A percentile compares a stretch with the other conserved stretches of the same genome.
These are phyloP conservation scores for Enteromius argenteus DNA, from an alignment of 2,797 vertebrate genomes.

Conservation along the genomic window DNA sequence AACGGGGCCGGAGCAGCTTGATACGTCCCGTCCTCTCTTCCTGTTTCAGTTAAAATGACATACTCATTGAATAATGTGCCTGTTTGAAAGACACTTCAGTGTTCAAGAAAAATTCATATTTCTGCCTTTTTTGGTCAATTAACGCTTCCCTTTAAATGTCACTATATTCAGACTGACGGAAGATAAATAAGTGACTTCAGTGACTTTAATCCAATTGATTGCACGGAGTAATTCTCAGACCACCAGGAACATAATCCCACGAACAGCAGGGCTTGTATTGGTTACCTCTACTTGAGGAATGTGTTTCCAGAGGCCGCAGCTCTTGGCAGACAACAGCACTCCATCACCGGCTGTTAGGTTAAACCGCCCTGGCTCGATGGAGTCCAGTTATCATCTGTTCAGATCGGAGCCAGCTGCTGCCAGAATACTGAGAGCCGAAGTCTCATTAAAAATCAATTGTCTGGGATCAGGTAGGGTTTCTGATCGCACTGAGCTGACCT, in stretches of 20 bases:
- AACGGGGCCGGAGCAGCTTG: too few species aligned
- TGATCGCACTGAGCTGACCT: constrained; percentile 10
- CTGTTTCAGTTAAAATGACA: too few species aligned
- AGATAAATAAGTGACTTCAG: constrained; percentile 19
- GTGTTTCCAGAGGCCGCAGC: constrained; percentile 14
- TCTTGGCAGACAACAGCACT: constrained; percentile 3
- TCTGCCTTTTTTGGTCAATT: background rate
- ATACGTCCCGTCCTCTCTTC: too few species aligned
- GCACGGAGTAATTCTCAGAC: background rate
- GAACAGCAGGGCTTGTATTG: background rate
- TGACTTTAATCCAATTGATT: background rate
- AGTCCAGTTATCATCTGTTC: constrained; percentile 24
- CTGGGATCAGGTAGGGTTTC: constrained; percentile 21
- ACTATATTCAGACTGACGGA: background rate
- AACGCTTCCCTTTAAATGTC: background rate
- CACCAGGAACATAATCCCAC: background rate
- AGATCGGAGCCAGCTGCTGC: constrained; percentile 22
- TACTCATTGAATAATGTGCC: too few species aligned
- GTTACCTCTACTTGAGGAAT: constrained; percentile 13
- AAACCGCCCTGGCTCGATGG: background rate
- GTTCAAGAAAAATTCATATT: too few species aligned
- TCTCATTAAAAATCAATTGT: constrained; percentile 62
- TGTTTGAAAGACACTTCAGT: too few species aligned
- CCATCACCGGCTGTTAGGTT: constrained; percentile 15
- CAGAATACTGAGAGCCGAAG: constrained; percentile 31